Evolutionary conservation across 1,140 invertebrate genomes (phyloP), one percentile per base, ranked within the genome.

Genomic region (Lepidurus arcticus): DNA sequence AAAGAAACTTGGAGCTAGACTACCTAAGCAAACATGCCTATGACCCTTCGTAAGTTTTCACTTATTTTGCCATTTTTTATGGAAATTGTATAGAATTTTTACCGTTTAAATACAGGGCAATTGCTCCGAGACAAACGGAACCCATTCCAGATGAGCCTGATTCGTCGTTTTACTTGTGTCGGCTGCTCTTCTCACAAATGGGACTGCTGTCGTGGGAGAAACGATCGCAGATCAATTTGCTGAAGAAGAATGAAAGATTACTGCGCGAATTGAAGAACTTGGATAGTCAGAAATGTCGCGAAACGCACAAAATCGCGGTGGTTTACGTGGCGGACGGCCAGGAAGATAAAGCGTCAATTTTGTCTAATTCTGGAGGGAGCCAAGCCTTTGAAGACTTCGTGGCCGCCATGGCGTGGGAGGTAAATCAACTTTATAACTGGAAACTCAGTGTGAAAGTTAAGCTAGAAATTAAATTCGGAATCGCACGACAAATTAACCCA

Each of bases 261-360:
- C 84, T 98, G 43, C 87, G 97, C 21, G 96, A 99, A 86, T 83
- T 98, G 65, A 90, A 95, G 79, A 96, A 98, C 86, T 87, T 99
- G 24, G 97, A 99, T 84, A 89, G 90, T 79, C 95, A 92, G 92
- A 84, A 85, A 83, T 93, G 94, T 81, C 89, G 98, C 42, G 98
- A 99, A 84, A 98, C 97, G 0, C 98, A 99, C 85, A 99, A 99
- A 87, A 93, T 99, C 83, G 98, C 98, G 10, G 96, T 99, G 2
- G 97, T 99, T 81, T 99, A 98, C 86, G 97, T 99, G 0, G 95
- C 92, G 42, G 91, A 93, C 24, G 97, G 97, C 0, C 98, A 99
- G 84, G 97, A 99, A 86, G 96, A 98, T 81, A 96, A 98, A 83
- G 93, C 92, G 86, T 87, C 95, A 1, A 97, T 98, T 81, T 85